Percentiles rank a stretch among this genome's conserved stretches.
Evolutionary conservation across 1,140 invertebrate genomes (phyloP).

Genomic region (Samia ricini): DNA sequence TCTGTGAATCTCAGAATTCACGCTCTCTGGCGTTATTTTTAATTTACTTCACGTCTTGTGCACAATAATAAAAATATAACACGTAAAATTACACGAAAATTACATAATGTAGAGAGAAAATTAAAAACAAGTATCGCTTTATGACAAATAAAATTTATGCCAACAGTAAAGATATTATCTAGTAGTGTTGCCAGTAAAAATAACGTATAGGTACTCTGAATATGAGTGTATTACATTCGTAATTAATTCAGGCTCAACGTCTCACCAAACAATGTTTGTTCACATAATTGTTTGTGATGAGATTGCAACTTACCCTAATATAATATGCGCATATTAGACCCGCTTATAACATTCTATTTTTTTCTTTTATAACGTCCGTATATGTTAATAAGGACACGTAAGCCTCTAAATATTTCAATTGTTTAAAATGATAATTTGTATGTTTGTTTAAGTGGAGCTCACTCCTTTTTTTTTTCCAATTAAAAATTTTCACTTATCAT

Average conservation of each 20-base stretch:
- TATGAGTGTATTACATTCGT: background rate
- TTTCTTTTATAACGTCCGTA: background rate
- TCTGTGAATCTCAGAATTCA: too few relatives aligned
- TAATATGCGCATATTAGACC: constrained; percentile 37
- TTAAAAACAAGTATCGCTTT: too few relatives aligned
- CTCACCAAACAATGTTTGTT: constrained; percentile 1
- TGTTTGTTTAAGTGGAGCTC: constrained; percentile 3
- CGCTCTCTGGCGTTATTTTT: too few relatives aligned
- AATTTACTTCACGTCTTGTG: too few relatives aligned
- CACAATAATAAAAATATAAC: too few relatives aligned
- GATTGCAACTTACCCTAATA: constrained; percentile 32
- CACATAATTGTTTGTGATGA: constrained; percentile 30
- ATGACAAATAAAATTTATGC: too few relatives aligned
- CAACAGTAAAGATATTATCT: too few relatives aligned
- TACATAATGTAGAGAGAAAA: too few relatives aligned
- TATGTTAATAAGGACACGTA: constrained; percentile 5
- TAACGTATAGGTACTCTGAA: too few relatives aligned
- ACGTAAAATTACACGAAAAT: too few relatives aligned
- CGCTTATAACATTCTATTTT: constrained; percentile 9
- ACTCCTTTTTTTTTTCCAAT: constrained; percentile 7
- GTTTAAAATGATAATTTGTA: constrained; percentile 12
- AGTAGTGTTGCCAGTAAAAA: too few relatives aligned
- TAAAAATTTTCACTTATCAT: background rate
- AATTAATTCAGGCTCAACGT: background rate
- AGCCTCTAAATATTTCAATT: constrained; percentile 11